Evolutionary conservation across 1,140 invertebrate species (phyloP).

Genomic region (Pseudoatta argentina): DNA sequence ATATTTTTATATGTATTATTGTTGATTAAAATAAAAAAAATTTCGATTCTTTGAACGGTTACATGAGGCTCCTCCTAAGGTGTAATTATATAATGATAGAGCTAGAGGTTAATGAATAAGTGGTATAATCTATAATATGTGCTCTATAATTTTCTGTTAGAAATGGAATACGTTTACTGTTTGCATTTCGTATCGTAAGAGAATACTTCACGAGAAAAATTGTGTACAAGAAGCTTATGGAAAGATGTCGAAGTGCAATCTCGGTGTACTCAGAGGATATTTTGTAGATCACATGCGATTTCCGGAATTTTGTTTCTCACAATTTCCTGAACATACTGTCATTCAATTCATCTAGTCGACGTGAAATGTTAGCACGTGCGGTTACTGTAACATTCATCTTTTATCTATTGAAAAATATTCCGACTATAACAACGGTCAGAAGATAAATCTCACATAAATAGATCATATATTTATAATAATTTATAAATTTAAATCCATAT

Average conservation of each 20-base stretch:
- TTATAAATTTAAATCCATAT: background rate
- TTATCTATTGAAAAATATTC: background rate
- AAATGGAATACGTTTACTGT: background rate
- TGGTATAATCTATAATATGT: background rate
- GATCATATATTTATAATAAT: background rate
- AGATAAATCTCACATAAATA: conserved; percentile 17
- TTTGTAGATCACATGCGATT: background rate
- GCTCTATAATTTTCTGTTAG: background rate
- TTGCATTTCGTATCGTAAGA: background rate
- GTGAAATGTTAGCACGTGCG: background rate
- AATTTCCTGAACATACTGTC: conserved; percentile 1
- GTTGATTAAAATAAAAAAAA: no score
- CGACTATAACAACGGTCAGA: background rate
- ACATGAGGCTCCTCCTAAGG: no score
- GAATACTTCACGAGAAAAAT: conserved; percentile 14
- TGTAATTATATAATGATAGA: background rate
- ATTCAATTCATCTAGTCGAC: background rate
- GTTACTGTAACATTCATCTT: background rate
- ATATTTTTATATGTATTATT: no score
- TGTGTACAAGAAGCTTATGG: background rate
- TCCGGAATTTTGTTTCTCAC: conserved; percentile 29
- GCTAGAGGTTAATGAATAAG: background rate
- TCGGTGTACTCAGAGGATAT: conserved; percentile 7
- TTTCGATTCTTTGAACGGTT: no score
- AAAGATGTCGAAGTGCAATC: conserved; percentile 24